These are phyloP conservation scores for Tricholaema leucomelas DNA, from an alignment of 2,113 vertebrate genomes.

Conservation along the genomic window DNA sequence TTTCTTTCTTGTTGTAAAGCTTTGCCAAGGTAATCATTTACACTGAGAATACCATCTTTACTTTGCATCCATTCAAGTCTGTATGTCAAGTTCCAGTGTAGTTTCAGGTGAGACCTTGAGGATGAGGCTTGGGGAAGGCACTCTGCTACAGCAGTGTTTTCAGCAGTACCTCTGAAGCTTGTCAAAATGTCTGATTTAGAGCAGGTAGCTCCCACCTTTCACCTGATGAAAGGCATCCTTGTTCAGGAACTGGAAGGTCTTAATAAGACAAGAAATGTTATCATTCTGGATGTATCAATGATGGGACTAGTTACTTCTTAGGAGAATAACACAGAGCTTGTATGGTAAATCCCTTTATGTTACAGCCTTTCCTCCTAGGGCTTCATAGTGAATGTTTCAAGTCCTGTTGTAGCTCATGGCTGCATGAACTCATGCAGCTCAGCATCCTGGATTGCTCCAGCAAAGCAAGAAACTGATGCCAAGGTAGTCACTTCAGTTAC, in stretches of 20 bases:
- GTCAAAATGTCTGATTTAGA: background rate
- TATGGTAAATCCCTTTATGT: background rate
- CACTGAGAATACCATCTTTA: background rate
- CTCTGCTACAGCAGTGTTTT: background rate
- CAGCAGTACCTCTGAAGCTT: background rate
- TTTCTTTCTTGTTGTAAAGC: background rate
- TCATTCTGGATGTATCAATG: background rate
- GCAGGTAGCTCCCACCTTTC: background rate
- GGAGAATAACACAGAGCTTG: background rate
- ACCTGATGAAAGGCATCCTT: background rate
- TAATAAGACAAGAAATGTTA: background rate
- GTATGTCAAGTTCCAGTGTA: background rate
- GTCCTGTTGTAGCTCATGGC: background rate
- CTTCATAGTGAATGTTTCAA: background rate
- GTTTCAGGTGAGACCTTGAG: background rate
- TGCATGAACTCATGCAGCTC: too few species aligned
- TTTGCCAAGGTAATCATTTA: background rate
- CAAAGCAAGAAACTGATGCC: background rate
- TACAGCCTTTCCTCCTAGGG: background rate
- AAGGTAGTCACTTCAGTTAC: rapidly evolving
- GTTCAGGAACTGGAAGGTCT: background rate
- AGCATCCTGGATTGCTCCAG: background rate
- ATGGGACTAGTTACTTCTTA: background rate
- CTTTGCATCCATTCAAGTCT: background rate
- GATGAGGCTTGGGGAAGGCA: background rate